Conservation (phyloP, 2,113 vertebrate genomes). For the Pristiophorus japonicus region DNA sequence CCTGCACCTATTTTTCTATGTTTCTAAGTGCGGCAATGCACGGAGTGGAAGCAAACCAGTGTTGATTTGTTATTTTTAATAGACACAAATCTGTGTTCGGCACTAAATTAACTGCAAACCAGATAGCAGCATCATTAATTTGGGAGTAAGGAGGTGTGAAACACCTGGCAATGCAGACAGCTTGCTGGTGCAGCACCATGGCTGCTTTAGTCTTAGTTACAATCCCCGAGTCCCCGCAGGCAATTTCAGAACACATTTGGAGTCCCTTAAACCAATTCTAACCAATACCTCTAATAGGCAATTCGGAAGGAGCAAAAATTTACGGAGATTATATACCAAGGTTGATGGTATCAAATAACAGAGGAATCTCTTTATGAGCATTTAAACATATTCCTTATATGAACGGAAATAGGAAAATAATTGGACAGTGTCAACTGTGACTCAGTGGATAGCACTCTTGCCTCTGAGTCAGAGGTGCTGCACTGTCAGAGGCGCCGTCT, state of each 20-base stretch:
- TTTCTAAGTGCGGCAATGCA: too few relatives aligned
- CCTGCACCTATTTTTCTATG: too few relatives aligned
- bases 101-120: background rate
- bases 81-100: background rate
- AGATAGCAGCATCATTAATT: background rate
- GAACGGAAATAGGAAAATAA: background rate
- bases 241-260: background rate
- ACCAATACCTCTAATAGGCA: too few relatives aligned
- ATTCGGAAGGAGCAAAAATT: too few relatives aligned
- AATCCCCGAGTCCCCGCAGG: background rate
- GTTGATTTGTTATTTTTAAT: background rate
- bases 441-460: too few relatives aligned
- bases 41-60: background rate
- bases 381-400: background rate
- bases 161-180: background rate
- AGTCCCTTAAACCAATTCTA: too few relatives aligned
- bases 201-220: background rate
- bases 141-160: background rate
- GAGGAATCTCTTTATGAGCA: background rate
- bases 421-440: too few relatives aligned
- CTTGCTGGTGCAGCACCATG: background rate
- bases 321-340: background rate
- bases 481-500: too few relatives aligned
- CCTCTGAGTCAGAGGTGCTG: too few relatives aligned
- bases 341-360: background rate